Evolutionary conservation across 1,140 invertebrate species (phyloP), one percentile per base, ranked within the genome.

Genomic region (Drosophila bifasciata): DNA sequence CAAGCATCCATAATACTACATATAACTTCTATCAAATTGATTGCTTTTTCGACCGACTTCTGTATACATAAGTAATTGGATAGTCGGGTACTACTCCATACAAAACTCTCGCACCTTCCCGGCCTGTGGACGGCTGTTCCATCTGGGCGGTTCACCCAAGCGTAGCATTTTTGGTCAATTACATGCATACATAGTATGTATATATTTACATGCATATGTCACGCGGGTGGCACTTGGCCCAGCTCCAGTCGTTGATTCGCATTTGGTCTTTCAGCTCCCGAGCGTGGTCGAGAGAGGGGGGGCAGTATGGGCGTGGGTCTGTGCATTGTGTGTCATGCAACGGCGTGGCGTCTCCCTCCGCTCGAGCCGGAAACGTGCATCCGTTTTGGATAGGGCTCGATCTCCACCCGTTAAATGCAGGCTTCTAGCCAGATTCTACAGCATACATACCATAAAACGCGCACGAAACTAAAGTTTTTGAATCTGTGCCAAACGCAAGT

Each of bases 121-220:
- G 44, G 51, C n/a, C 3, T 40, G 28, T 19, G 28, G 45, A 40
- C 49, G 51, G 36, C 41, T 72, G 51, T 73, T 77, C 56, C 59
- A 67, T 68, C 63, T 61, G 55, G 64, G 28, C 41, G 23, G 56
- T 53, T 71, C 72, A 86, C 21, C 81, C 41, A 70, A 85, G 81
- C 81, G 77, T 81, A 71, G 73, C 73, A 86, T 85, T 74, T 84
- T 85, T 85, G 81, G 81, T 85, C 81, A 85, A 86, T 85, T 85
- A 74, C 63, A 13, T 36, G 7, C 5, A 6, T 7, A 13, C 32
- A n/a, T n/a, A n/a, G n/a, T n/a, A n/a, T n/a, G n/a, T n/a, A n/a
- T n/a, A n/a, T n/a, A n/a, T n/a, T n/a, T n/a, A n/a, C n/a, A n/a
- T n/a, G 28, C 9, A 8, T 28, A 75, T 80, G 77, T 85, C 81